phyloP scores from a whole-genome alignment of 2,113 vertebrate genomes.

The Erythrocercus mccallii region DNA sequence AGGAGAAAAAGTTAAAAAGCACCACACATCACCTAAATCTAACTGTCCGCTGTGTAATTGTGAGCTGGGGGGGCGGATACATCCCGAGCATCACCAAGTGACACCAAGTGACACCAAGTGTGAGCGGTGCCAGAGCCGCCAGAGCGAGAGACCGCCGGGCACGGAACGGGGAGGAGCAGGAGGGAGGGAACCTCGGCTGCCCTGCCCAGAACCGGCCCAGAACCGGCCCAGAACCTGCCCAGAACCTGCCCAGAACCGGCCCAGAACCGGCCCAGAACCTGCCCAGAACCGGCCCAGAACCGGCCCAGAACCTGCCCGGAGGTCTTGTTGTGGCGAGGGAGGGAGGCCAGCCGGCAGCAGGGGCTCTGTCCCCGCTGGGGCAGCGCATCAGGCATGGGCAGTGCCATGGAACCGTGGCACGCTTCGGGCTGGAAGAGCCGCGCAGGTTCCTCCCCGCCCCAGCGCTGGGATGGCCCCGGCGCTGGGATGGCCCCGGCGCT shows the following conservation, averaged over 20 bases:
- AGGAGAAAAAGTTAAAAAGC: background rate
- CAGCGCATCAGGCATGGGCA: background rate
- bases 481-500: no score
- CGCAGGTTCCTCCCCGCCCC: accelerated
- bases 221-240: background rate
- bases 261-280: background rate
- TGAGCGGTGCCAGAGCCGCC: accelerated
- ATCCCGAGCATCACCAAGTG: background rate
- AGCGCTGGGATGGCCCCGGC: no score
- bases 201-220: background rate
- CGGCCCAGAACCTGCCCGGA: background rate
- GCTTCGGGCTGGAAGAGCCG: background rate
- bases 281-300: background rate
- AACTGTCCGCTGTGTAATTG: background rate
- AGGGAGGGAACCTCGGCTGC: background rate
- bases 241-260: background rate
- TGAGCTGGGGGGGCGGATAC: accelerated
- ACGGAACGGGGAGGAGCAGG: background rate
- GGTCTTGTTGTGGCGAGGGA: accelerated
- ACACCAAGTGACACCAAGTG: accelerated
- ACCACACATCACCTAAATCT: background rate
- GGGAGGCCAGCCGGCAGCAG: accelerated
- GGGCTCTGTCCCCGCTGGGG: background rate
- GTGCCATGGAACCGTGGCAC: accelerated
- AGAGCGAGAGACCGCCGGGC: background rate